These are phyloP conservation scores for Epinephelus fuscoguttatus DNA, from an alignment of 2,113 vertebrate species.

Conservation along the genomic window DNA sequence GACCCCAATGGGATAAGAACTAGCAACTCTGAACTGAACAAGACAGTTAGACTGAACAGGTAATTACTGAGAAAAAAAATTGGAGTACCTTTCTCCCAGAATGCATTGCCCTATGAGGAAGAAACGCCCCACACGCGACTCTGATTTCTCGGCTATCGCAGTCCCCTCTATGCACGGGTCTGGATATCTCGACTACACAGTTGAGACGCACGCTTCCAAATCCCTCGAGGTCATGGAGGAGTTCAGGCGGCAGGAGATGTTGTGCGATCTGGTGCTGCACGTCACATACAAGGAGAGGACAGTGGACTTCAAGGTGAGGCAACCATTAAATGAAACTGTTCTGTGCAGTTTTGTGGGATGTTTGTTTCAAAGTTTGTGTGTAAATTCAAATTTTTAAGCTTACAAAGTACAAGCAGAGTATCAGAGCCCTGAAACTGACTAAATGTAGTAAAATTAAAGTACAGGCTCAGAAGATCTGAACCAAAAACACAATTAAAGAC, in stretches of 20 bases:
- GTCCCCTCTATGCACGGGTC: conserved; percentile 86
- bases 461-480: not conserved
- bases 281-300: conserved; percentile 83
- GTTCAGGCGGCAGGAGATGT: conserved; percentile 81
- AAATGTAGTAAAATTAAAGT: not conserved
- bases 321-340: no score
- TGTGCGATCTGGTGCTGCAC: conserved; percentile 87
- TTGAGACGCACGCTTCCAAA: conserved; percentile 83
- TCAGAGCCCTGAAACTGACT: not conserved
- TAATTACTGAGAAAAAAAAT: not conserved
- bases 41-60: conserved; percentile 30
- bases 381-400: no score
- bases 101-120: conserved; percentile 85
- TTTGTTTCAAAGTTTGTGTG: not conserved
- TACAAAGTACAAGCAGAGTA: not conserved
- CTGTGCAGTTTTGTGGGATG: not conserved
- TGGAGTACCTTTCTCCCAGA: conserved; percentile 49
- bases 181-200: conserved; percentile 86
- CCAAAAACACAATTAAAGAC: not conserved
- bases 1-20: conserved; percentile 54
- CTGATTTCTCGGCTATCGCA: conserved; percentile 82
- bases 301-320: conserved; percentile 84
- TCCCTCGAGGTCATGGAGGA: conserved; percentile 85
- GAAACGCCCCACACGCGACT: conserved; percentile 72
- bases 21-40: conserved; percentile 10